Base-by-base conservation (phyloP, 2,113 vertebrate species). In the Oncorhynchus tshawytscha region DNA sequence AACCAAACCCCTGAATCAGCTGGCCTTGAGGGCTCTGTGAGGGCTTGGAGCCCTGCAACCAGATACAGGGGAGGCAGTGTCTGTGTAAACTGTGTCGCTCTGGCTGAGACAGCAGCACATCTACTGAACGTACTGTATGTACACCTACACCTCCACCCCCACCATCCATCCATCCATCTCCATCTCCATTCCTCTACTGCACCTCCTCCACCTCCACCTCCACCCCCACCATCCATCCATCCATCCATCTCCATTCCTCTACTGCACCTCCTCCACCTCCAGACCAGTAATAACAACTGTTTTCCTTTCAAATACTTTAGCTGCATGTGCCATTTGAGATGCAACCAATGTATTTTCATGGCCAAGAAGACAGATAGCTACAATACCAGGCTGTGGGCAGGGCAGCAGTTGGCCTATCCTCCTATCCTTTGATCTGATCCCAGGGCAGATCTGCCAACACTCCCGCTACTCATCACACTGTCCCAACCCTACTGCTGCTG, bases 401-500 rank as follows among this genome's bases (percentile, higher is more conserved):
- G 29, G 79, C 20, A 45, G 39, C 39, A 45, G 9, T 3, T 0
- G 8, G 9, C 39, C 39, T 45, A 45, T 45, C 39, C 39, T 45
- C 39, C 39, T 72, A 81, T 51, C 62, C 73, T 73, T 57, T 70
- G 73, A 65, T 70, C 70, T 80, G 70, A 82, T 80, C 22, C 64
- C 76, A 15, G 68, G 51, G 78, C 75, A 74, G 67, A 70, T 76
- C 79, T 81, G 80, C 77, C 79, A 87, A 69, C 81, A 59, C 64
- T 34, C 74, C 2, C 2, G 59, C 65, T 57, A 64, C 71, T 70
- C 76, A 77, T 79, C 73, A 71, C 73, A 82, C 81, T 45, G 39
- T 45, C 39, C 9, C 9, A 45, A 80, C 81, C 7, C 85, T 34
- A 34, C 34, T 83, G 87, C 86, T 85, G 82, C 85, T 45, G 39